Percentiles rank a stretch among this genome's conserved stretches.
Conservation (phyloP, 2,113 vertebrate species). For the Zosterops hypoxanthus region DNA sequence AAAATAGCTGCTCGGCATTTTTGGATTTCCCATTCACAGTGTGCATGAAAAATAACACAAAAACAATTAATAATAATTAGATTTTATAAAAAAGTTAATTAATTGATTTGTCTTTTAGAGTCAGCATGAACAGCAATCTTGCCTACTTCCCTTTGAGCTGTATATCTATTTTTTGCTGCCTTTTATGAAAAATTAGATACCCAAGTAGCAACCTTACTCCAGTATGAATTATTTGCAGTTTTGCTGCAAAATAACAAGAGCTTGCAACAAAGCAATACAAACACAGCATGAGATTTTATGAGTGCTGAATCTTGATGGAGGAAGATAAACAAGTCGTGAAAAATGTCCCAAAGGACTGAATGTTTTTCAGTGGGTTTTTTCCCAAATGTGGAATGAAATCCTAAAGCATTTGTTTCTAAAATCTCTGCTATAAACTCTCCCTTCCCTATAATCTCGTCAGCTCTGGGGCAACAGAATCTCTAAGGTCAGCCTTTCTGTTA, state of each 20-base stretch:
- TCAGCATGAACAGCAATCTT: neutral
- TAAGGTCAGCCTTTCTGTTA: conserved; percentile 38
- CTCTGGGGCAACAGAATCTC: conserved; percentile 28
- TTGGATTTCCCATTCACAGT: neutral
- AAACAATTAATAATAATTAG: neutral
- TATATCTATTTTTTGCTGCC: neutral
- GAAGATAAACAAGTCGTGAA: neutral
- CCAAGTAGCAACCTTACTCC: neutral
- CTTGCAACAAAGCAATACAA: neutral
- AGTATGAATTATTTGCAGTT: neutral
- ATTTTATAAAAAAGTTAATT: neutral
- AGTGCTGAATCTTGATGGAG: neutral
- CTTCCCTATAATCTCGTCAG: conserved; percentile 13
- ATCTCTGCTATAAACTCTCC: conserved; percentile 44
- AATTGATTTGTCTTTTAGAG: neutral
- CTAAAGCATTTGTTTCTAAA: conserved; percentile 46
- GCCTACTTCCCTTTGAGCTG: neutral
- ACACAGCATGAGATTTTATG: neutral
- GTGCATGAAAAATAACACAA: neutral
- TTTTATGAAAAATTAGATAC: neutral
- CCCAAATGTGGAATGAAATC: conserved; percentile 3
- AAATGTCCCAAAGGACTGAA: neutral
- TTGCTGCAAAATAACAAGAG: neutral
- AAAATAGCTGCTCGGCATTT: neutral
- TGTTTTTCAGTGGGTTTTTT: neutral